Evolutionary conservation across 1,140 invertebrate species (phyloP).

Genomic region (Globodera rostochiensis): DNA sequence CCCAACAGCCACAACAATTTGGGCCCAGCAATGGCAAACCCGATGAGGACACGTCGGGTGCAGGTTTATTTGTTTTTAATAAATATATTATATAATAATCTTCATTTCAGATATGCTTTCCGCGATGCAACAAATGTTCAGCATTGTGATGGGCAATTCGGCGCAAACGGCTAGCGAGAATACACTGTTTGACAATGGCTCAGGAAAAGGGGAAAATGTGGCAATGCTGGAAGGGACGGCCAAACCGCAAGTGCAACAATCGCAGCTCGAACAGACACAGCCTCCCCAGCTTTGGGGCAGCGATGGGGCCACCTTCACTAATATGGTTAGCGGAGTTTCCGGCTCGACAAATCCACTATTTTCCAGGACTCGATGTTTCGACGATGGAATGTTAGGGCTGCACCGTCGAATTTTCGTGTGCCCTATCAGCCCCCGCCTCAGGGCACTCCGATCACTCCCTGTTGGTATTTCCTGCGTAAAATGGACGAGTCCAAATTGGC

Average conservation of each 20-base stretch:
- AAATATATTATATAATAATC: not conserved
- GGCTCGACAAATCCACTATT: too few species aligned
- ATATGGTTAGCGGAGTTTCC: conserved; percentile 7
- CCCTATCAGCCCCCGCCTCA: conserved; percentile 36
- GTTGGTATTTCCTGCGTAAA: conserved; percentile 32
- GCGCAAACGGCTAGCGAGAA: conserved; percentile 17
- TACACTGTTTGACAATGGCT: conserved; percentile 11
- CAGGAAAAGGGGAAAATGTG: not conserved
- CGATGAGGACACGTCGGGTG: conserved; percentile 12
- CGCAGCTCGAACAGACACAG: conserved; percentile 14
- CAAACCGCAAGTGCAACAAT: conserved; percentile 1
- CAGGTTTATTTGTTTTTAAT: conserved; percentile 10
- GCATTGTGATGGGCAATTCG: conserved; percentile 25
- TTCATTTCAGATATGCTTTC: conserved; percentile 26
- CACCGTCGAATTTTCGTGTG: conserved; percentile 41
- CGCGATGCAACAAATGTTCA: conserved; percentile 39
- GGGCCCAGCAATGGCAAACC: conserved; percentile 4
- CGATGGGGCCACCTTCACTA: conserved; percentile 28
- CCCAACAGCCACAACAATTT: conserved; percentile 27
- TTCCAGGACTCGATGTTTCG: conserved; percentile 42
- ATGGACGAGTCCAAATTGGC: conserved; percentile 36
- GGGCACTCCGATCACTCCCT: conserved; percentile 26
- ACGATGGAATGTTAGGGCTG: conserved; percentile 41
- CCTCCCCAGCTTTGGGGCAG: conserved; percentile 41
- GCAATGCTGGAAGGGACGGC: not conserved